Evolutionary conservation across 2,888 invertebrate genomes (phyloP), one percentile per base, ranked within the genome.

Genomic region (Rhorus exstirpatorius): DNA sequence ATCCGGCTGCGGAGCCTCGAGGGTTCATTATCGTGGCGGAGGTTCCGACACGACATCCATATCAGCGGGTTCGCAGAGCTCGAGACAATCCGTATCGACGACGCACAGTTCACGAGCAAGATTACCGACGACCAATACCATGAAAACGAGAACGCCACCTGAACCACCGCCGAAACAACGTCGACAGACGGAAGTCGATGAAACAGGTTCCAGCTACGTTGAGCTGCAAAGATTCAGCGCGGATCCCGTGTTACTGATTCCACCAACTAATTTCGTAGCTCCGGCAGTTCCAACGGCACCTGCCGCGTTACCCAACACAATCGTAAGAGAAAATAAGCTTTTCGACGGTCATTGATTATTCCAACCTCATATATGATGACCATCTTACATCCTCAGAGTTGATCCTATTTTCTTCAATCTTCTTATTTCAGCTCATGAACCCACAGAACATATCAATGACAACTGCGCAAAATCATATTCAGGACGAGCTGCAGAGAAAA

Each of bases 41-140:
- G 80, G 93, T 93, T 95, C 95, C 0, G 95, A 96, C 84, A 94
- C 94, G 58, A 95, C 95, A 0, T 96, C 96, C 0, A 92, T 96
- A 83, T 96, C 96, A 0, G 95, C 95, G 0, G 96, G 96, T 72
- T 96, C 96, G 0, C 94, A 65, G 0, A 94, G 94, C 0, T 96
- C 96, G 14, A 93, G 94, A 53, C 94, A 94, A 67, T 94, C 95
- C 0, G 89, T 93, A 51, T 89, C 94, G 87, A 94, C 85, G 14
- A 87, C 85, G 24, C 83, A 84, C 63, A 84, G 61, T 49, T 76
- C 82, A 0, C 77, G 82, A 60, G 78, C 84, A 14, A 77, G 81
- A 70, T 44, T 79, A 53, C 44, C 82, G 0, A 92, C 75, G 87
- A 90, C 79, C 74, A 88, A 83, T 87, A 85, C 79, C 61, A 35